phyloP scores from a whole-genome alignment of 2,113 vertebrate genomes.

The Leiothrix lutea region DNA sequence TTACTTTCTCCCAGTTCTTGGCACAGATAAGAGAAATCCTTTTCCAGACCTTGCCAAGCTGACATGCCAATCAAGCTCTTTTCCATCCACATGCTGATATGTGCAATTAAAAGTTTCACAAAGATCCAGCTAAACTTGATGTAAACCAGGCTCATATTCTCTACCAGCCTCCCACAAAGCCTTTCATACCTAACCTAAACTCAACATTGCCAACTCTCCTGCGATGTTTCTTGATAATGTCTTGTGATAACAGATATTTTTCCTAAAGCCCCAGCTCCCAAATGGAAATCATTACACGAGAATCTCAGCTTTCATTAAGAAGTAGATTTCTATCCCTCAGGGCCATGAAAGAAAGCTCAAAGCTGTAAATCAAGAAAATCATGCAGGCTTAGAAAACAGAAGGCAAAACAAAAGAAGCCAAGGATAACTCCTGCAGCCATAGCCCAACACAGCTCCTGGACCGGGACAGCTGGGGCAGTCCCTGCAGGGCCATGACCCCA shows the following conservation, averaged over 20 bases:
- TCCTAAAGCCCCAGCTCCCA: background rate
- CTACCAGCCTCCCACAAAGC: conserved; percentile 2
- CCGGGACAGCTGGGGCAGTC: accelerated
- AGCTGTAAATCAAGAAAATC: background rate
- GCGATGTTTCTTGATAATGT: background rate
- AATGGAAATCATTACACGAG: background rate
- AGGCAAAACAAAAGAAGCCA: background rate
- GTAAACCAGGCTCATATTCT: background rate
- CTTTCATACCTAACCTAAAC: background rate
- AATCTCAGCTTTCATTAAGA: conserved; percentile 10
- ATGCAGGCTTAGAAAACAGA: background rate
- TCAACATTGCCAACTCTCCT: background rate
- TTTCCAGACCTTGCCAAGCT: background rate
- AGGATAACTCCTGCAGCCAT: background rate
- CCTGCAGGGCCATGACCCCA: background rate
- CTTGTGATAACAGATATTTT: background rate
- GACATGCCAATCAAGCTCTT: background rate
- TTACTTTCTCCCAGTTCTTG: background rate
- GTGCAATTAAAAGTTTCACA: background rate
- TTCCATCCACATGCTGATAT: background rate
- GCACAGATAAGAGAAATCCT: background rate
- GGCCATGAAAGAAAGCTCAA: background rate
- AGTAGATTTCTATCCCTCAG: background rate
- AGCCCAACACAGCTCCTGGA: background rate
- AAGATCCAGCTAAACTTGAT: background rate